Evolutionary conservation across 2,888 invertebrate genomes (phyloP), one percentile per base, ranked within the genome.

Genomic region (Hirtodrosophila histrioides): DNA sequence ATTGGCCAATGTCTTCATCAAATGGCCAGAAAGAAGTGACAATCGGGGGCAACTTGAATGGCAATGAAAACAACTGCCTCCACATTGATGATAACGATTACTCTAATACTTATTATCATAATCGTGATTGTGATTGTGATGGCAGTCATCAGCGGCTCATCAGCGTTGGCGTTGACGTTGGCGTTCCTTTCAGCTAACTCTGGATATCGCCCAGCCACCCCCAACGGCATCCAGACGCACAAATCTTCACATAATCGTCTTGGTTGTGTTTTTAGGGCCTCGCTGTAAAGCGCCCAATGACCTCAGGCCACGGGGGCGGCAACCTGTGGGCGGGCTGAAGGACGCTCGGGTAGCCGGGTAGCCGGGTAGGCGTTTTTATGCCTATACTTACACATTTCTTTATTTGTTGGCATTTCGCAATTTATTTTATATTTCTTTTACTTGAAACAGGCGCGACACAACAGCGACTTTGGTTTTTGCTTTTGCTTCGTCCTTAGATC

Each of bases 61-160:
- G 23, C 41, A 51, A 41, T 48, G 43, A 35, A 31, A 31, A 55
- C 76, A 62, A 55, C 48, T 23, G 62, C 56, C 33, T 45, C 50
- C 65, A 48, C 69, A 77, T 57, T 40, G 67, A 62, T 72, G 75
- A 78, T 73, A 67, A 70, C 75, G 81, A 73, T 78, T 65, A 73
- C 69, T 60, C 48, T 76, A 78, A 69, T 76, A 17, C 17, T 17
- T 17, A 71, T 83, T 77, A 82, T 76, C 82, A 74, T 85, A 84
- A 82, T 84, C 84, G 65, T 68, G 75, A 84, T 84, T 78, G 74
- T 84, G 81, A 82, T 82, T 78, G 74, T 84, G 81, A 82, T 82
- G 82, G 75, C 78, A 57, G 71, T 76, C 82, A 84, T 81, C 84
- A 82, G 69, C 73, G 84, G 80, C 80, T 80, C 84, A 75, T 81